phyloP scores from a whole-genome alignment of 2,797 vertebrate species.

The Mormyrops attenuatus region DNA sequence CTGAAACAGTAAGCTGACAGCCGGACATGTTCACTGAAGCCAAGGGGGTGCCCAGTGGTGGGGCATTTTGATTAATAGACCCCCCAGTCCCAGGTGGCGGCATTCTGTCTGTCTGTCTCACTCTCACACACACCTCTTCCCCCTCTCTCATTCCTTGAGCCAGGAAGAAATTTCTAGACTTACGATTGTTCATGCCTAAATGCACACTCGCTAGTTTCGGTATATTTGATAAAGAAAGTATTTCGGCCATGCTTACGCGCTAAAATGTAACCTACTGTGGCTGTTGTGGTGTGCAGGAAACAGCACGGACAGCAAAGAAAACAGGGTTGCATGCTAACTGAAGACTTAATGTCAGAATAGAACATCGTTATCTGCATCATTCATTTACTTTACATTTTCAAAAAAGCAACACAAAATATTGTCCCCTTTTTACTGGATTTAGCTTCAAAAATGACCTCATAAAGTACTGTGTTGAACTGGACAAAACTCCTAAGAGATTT shows the following conservation, averaged over 20 bases:
- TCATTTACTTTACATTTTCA: not conserved
- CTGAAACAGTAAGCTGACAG: not conserved
- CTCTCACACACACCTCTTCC: not conserved
- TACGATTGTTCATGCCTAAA: not conserved
- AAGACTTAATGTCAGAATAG: not conserved
- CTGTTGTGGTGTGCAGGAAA: not conserved
- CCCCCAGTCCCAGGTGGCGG: not conserved
- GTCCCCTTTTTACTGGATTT: not conserved
- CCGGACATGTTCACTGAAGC: not conserved
- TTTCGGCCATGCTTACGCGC: not conserved
- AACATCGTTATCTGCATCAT: not conserved
- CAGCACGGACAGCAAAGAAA: not conserved
- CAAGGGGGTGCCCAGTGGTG: not conserved
- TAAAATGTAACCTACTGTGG: not conserved
- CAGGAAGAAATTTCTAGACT: not conserved
- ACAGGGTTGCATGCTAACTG: not conserved
- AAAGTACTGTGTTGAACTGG: not conserved
- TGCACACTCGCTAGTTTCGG: not conserved
- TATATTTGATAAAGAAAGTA: not conserved
- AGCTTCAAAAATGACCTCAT: not conserved
- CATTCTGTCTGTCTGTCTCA: not conserved
- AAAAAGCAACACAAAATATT: not conserved
- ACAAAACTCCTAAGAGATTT: not conserved
- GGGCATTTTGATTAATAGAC: constrained; percentile 13
- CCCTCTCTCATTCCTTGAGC: not conserved